Conservation (phyloP, 2,113 vertebrate species). For the Muscicapa adusta region DNA sequence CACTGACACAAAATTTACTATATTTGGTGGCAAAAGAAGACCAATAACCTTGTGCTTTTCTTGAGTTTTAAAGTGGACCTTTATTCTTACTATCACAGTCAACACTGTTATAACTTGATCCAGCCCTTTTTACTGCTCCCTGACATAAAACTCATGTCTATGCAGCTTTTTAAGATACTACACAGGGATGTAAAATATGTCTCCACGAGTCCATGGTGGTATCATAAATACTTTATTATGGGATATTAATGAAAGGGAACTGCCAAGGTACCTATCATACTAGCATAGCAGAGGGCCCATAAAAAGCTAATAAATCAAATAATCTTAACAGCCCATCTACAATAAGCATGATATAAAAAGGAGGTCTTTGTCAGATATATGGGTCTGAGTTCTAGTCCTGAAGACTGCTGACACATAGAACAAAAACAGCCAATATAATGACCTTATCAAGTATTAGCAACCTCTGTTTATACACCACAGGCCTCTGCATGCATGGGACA, state of each 20-base stretch:
- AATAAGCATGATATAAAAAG: constrained; percentile 53
- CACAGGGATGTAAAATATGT: constrained; percentile 57
- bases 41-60: background rate
- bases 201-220: constrained; percentile 21
- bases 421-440: constrained; percentile 40
- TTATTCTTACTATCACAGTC: background rate
- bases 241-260: constrained; percentile 68
- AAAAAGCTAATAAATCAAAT: constrained; percentile 61
- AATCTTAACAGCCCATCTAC: constrained; percentile 45
- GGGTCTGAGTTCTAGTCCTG: constrained; percentile 15
- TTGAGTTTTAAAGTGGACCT: background rate
- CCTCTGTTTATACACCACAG: constrained; percentile 38
- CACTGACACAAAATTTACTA: background rate
- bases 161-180: constrained; percentile 34
- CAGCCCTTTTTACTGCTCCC: constrained; percentile 9
- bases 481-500: background rate
- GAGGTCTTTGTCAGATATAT: constrained; percentile 41
- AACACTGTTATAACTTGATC: background rate
- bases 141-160: constrained; percentile 4
- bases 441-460: constrained; percentile 36
- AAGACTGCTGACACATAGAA: constrained; percentile 38
- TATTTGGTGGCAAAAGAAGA: background rate
- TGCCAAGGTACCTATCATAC: constrained; percentile 23
- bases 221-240: constrained; percentile 70
- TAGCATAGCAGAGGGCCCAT: constrained; percentile 35